Base-by-base conservation (phyloP, 2,113 vertebrate genomes). In the Carassius gibelio region DNA sequence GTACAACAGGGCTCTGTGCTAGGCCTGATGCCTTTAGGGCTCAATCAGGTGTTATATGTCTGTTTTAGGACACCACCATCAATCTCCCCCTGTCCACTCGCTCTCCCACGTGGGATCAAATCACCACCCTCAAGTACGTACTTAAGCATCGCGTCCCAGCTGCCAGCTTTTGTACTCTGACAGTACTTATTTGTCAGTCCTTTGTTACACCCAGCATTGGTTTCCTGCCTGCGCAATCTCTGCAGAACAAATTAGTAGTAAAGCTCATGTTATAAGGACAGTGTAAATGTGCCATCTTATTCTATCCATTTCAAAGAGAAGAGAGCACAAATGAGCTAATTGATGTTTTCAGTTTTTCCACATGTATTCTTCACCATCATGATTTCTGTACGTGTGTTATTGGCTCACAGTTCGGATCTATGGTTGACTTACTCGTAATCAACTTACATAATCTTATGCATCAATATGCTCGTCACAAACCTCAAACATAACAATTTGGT, bases 21-120 rank as follows among this genome's bases (percentile, higher is more conserved):
- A 74, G 90, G 87, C 90, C 87, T 89, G 87, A 87, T 88, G 93
- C 93, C 92, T 92, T 89, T 91, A 76, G 91, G 92, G 93, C 89
- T 89, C 90, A 92, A 93, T 93, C 92, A 92, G 91, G 91, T 92
- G 91, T 94, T 93, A 95, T 94, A 93, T 93, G 91, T 93, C 93
- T 90, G 90, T 92, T 88, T 92, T 89, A 88, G 88, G 92, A 94
- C 92, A 92, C 64, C 89, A n/a, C 92, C 92, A 94, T 94, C 93
- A 93, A 94, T 93, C 92, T 94, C 79, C 90, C 87, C 87, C 88
- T 85, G 89, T 92, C 92, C 90, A 72, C 86, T 68, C 45, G 21
- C 83, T 90, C 81, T 90, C 87, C 90, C 91, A 90, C 90, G 75
- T 86, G 76, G 89, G 90, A 88, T 92, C 89, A 91, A 91, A 90